Base-by-base conservation (phyloP, 2,888 invertebrate species). In the Notodonta dromedarius region DNA sequence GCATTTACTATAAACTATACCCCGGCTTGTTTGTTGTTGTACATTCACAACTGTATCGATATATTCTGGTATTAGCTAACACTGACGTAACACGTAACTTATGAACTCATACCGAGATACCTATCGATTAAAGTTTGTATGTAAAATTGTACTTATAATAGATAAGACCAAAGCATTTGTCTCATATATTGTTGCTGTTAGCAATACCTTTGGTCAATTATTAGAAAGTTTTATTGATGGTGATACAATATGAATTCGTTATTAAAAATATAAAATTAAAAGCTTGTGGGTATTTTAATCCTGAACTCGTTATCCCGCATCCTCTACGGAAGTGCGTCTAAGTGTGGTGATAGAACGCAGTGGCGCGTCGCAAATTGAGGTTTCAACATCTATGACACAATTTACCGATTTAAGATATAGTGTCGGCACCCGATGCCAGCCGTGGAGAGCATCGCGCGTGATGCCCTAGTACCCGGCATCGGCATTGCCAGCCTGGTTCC, bases 131-230 rank as follows among this genome's bases (percentile, higher is more conserved):
- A 83, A 74, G 73, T 82, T 80, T 86, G 80, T 87, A 78, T 82
- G 82, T 86, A 82, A 84, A 83, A 80, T 81, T 86, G 89, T 90
- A 89, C 89, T 88, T 89, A 87, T 84, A 81, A 85, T 81, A 85
- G 84, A 83, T 89, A 83, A 88, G 90, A 90, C 91, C 91, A 90
- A 90, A 91, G 90, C 85, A 80, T 83, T 88, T 86, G 81, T 88
- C 82, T 83, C 83, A 74, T 85, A 80, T 86, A 86, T 84, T 85
- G 84, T 91, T 89, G 91, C 89, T 87, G 82, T 84, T 90, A 88
- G 91, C 91, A 90, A 91, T 89, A 91, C 77, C 87, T 93, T 93
- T 92, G 91, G 93, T 93, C 93, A 93, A 93, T 93, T 93, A 93
- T 87, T 92, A 93, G 90, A 86, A 70, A 85, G 86, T 88, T 91